Evolutionary conservation across 1,140 invertebrate genomes (phyloP), one percentile per base, ranked within the genome.

Genomic region (Oncopodura yosiiana): DNA sequence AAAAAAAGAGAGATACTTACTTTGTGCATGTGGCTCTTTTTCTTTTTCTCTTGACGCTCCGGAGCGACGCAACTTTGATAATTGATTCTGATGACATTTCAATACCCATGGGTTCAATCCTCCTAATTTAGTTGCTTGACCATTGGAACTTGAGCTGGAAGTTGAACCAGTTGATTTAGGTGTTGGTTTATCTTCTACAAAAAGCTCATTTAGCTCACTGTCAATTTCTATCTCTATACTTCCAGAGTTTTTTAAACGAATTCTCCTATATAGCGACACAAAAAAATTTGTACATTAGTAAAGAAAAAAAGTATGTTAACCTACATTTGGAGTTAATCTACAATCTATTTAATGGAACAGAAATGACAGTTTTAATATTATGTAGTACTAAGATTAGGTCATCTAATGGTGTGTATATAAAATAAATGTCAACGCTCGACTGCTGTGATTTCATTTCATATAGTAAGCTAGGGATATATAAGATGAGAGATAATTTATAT

Each of bases 21-120:
- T 61, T 41, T 61, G 59, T 4, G 54, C 38, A 37, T 42, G 54
- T 3, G 44, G 37, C n/a, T n/a, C n/a, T 36, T 49, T 58, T 29
- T 59, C 56, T 34, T 63, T 58, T 19, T 26, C 30, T 19, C 34
- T 53, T 26, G 58, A 51, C 6, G 36, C n/a, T 32, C 49, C 36
- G 5, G 43, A 48, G 19, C 55, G 49, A 29, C 52, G 27, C 12
- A 64, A 30, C 53, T 64, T 64, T 11, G 58, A 53, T 18, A 64
- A 39, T 19, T 74, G 69, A 53, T 73, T 67, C 54, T 73, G 70
- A 64, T 78, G 77, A 65, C 75, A 78, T 56, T 74, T 72, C 18
- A 77, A 63, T 38, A 75, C 73, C 78, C 78, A 79, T 24, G 77
- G 77, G 27, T 73, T 63, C 5, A 61, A 39, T 30, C 49, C 32